Base-by-base conservation (phyloP, 1,140 invertebrate species). In the Thereuonema tuberculata region DNA sequence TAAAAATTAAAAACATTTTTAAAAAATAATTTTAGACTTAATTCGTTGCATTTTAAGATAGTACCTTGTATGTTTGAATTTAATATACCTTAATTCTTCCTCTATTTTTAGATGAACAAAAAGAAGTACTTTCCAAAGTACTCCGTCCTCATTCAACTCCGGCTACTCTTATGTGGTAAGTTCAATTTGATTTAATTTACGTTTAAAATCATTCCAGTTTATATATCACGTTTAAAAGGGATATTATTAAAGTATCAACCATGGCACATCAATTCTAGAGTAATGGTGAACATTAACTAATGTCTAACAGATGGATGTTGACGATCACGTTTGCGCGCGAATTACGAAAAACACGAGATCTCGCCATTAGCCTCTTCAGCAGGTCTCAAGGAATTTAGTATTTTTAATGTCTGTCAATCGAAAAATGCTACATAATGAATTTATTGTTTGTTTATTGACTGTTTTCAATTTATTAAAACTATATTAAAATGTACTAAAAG, bases 131-230 rank as follows among this genome's bases (percentile, higher is more conserved):
- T 5, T 12, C 3, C 9, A 58, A 46, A 48, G 14, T 15, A 55
- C 63, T 75, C 9, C 64, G 71, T 56, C 77, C 78, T 0, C 78
- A 80, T 66, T 80, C 78, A 2, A 80, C 78, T n/a, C 78, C 78
- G 1, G 72, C 74, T 1, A 80, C 78, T 0, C 68, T 80, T n/a
- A 69, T 77, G 65, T 78, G 77, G 72, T 72, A 70, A 67, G 66
- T 67, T 9, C 5, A 37, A 37, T 9, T 9, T 37, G 31, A 37
- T 37, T 20, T 9, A 12, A n/a, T 12, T 50, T 12, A 21, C 48
- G 9, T n/a, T 50, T 12, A 24, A 12, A 12, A 43, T 12, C n/a
- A 12, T 43, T 43, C 37, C 37, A 43, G 12, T 43, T 43, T 12
- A 43, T 12, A 43, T 12, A 43, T 43, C 12, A n/a, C 12, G n/a